Evolutionary conservation across 2,888 invertebrate species (phyloP), one percentile per base, ranked within the genome.

Genomic region (Bibio marci): DNA sequence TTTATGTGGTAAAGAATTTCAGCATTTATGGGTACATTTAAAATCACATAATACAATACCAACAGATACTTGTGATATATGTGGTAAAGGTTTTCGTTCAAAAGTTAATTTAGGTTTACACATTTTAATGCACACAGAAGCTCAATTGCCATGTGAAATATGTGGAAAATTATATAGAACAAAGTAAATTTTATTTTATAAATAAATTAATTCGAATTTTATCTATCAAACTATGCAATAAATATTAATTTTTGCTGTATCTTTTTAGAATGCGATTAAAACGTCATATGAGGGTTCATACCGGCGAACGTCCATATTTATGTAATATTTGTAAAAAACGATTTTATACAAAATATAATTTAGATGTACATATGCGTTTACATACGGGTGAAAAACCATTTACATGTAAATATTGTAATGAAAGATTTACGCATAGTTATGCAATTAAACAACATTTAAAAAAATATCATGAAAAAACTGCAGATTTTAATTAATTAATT

Each of bases 21-120:
- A 36, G 28, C 36, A 36, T 36, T n/a, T 36, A n/a, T 36, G 36
- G 36, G 36, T 36, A 15, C 36, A 36, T 28, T 28, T 36, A 5
- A 15, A 36, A 25, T 28, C 36, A 4, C 35, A 35, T 14, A 26
- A 15, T 14, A 10, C 5, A 15, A 14, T 4, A 18, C 28, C 28
- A 14, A 36, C 36, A 3, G 36, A 36, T 15, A 34, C 35, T 2
- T 42, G 42, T 33, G 42, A 39, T 19, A 32, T 37, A 7, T 42
- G 42, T 32, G 42, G 42, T n/a, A 39, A 37, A 17, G 26, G 22
- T 8, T 42, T 42, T 26, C 12, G 27, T 12, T 37, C 37, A 19
- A 42, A 42, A 31, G 42, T 37, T 12, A 42, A 42, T 37, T 26
- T 42, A 5, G 14, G 28, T 13, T 22, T 42, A 15, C 42, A 42